Conservation (phyloP, 2,113 vertebrate genomes). For the Myocastor coypus region DNA sequence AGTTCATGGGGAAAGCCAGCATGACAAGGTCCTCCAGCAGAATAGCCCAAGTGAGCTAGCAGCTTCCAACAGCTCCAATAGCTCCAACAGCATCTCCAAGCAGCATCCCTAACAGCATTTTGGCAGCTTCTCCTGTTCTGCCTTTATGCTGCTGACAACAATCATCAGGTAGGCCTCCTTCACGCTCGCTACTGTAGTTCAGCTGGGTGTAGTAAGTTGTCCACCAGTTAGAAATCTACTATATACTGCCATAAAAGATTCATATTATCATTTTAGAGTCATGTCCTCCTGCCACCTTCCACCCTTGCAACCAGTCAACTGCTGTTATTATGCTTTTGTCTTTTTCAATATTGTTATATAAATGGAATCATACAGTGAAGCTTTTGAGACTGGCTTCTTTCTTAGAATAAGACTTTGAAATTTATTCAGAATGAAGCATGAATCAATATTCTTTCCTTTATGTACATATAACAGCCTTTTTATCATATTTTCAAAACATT, state of each 20-base stretch:
- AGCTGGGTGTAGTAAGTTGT: too few relatives aligned
- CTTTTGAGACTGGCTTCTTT: conserved; percentile 5
- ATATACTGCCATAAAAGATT: neutral
- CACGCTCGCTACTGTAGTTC: too few relatives aligned
- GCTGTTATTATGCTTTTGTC: neutral
- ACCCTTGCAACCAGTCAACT: neutral
- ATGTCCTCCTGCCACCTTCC: neutral
- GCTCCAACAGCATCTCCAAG: too few relatives aligned
- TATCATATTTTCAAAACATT: neutral
- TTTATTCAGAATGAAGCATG: neutral
- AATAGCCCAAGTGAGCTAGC: too few relatives aligned
- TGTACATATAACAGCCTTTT: neutral
- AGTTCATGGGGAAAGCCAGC: too few relatives aligned
- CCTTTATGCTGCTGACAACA: too few relatives aligned
- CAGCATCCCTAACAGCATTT: too few relatives aligned
- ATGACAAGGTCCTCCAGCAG: too few relatives aligned
- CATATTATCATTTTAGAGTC: neutral
- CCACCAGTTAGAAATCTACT: too few relatives aligned
- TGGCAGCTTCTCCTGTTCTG: too few relatives aligned
- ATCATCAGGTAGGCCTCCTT: too few relatives aligned
- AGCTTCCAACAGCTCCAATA: too few relatives aligned
- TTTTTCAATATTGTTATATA: neutral
- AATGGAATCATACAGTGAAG: neutral
- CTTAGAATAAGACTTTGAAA: neutral
- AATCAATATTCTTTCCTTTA: neutral